These are phyloP conservation scores for Omphaloscelis lunosa DNA, from an alignment of 2,888 invertebrate genomes.

Conservation along the genomic window DNA sequence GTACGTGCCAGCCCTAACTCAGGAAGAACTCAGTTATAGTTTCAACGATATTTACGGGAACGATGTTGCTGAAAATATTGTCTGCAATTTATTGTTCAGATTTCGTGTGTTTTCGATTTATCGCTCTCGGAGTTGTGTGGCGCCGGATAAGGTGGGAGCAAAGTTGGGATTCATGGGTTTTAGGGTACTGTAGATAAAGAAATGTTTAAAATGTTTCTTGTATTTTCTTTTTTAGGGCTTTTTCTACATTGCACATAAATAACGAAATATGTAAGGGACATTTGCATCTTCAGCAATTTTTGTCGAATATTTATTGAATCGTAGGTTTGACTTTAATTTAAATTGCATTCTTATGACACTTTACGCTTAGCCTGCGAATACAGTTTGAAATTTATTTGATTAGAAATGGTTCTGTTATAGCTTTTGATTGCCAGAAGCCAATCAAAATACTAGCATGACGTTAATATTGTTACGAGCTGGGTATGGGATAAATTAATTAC, in stretches of 20 bases:
- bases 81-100: conserved; percentile 68
- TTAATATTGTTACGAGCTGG: too few relatives aligned
- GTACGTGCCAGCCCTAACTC: conserved; percentile 55
- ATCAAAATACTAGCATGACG: neutral
- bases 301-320: neutral
- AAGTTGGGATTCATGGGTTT: conserved; percentile 22
- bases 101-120: conserved; percentile 67
- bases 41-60: conserved; percentile 69
- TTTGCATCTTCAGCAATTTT: neutral
- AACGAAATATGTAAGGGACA: neutral
- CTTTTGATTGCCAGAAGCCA: neutral
- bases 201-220: conserved; percentile 8
- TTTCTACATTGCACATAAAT: neutral
- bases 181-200: conserved; percentile 21
- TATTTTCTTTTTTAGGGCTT: neutral
- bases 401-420: neutral
- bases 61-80: conserved; percentile 72
- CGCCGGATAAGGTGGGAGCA: conserved; percentile 37
- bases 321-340: neutral
- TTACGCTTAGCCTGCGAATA: neutral
- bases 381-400: neutral
- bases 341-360: neutral
- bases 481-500: too few relatives aligned
- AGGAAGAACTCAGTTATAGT: conserved; percentile 68
- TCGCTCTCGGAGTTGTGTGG: conserved; percentile 51